Percentiles rank a stretch among this genome's conserved stretches.
Evolutionary conservation across 2,797 vertebrate species (phyloP).

Genomic region (Eidolon dupreanum): DNA sequence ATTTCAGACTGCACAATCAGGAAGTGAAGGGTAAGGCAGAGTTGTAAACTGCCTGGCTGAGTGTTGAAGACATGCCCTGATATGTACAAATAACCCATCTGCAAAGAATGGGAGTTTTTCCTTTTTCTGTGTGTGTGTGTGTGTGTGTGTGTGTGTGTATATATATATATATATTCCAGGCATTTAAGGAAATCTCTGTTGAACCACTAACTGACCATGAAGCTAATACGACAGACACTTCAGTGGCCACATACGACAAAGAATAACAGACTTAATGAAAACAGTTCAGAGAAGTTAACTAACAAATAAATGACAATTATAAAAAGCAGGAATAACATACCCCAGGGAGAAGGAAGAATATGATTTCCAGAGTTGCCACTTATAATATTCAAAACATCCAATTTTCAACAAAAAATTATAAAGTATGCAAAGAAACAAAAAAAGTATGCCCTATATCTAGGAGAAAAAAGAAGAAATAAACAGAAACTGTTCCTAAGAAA

Average conservation of each 20-base stretch:
- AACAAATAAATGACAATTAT: neutral
- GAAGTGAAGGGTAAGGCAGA: neutral
- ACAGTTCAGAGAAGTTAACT: neutral
- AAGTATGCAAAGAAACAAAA: neutral
- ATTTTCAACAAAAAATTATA: neutral
- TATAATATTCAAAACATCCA: neutral
- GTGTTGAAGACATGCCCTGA: neutral
- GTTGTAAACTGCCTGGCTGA: neutral
- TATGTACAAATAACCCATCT: neutral
- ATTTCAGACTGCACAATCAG: neutral
- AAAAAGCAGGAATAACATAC: neutral
- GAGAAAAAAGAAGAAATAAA: neutral
- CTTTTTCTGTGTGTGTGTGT: neutral
- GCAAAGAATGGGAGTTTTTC: neutral
- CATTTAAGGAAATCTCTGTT: neutral
- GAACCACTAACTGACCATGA: neutral
- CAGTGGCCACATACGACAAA: neutral
- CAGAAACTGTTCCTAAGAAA: neutral
- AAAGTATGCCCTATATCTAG: neutral
- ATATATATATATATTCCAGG: neutral
- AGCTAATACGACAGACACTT: neutral
- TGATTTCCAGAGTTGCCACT: neutral
- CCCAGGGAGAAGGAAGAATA: neutral
- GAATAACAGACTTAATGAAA: neutral
- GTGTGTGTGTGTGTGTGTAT: neutral